These are phyloP conservation scores for Sebastes paucispinis DNA, from an alignment of 2,797 vertebrate species.

Conservation along the genomic window DNA sequence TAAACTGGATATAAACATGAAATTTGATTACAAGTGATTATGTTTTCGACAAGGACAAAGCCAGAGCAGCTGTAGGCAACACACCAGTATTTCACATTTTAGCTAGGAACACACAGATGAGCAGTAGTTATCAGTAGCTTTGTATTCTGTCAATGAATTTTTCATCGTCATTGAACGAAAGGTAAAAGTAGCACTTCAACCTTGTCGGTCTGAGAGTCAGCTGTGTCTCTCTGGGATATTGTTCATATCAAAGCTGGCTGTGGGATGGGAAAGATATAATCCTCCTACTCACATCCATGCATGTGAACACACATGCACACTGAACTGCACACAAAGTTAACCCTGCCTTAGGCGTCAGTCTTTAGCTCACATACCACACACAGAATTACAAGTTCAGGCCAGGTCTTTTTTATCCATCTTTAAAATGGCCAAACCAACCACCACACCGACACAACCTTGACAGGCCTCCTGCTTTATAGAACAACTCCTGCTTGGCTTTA, in stretches of 20 bases:
- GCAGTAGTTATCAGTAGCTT: not conserved
- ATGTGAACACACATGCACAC: not conserved
- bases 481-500: not conserved
- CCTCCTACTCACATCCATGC: not conserved
- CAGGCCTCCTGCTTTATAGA: not conserved
- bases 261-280: conserved; percentile 7
- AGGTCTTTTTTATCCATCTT: conserved; percentile 23
- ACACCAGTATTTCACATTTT: not conserved
- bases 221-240: conserved; percentile 5
- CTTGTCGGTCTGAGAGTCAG: conserved; percentile 3
- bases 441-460: conserved; percentile 7
- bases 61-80: not conserved
- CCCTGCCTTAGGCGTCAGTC: conserved; percentile 2
- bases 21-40: not conserved
- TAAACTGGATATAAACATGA: not conserved
- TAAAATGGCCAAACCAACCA: conserved; percentile 10
- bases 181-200: conserved; percentile 15
- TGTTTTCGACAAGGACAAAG: not conserved
- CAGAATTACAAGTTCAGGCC: not conserved
- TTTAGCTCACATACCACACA: conserved; percentile 21
- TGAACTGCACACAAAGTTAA: conserved; percentile 1
- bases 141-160: conserved; percentile 26
- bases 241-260: conserved; percentile 33
- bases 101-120: not conserved
- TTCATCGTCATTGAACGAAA: conserved; percentile 19